Evolutionary conservation across 2,797 vertebrate species (phyloP), one percentile per base, ranked within the genome.

Genomic region (Platalea minor): DNA sequence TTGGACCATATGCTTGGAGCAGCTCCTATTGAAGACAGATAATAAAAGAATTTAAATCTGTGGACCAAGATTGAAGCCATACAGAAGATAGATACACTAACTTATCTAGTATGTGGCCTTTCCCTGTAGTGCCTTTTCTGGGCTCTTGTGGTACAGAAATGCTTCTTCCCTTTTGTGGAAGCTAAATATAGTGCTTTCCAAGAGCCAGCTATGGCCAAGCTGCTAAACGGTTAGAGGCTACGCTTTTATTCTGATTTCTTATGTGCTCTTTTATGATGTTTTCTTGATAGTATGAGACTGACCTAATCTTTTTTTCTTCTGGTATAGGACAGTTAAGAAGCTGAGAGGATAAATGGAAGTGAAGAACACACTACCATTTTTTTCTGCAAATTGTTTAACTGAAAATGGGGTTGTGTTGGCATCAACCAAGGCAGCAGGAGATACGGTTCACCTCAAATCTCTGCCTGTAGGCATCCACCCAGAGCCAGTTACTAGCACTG

Each of bases 301-400:
- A 91, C 57, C 48, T 61, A 57, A 24, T 79, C 6, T 46, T 78
- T n/a, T 54, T 76, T 83, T 77, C 59, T 80, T 78, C 60, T 53
- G 43, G 7, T 82, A 3, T 9, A 97, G 96, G 95, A 95, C 45
- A 82, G 33, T 82, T 97, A 87, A 93, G 88, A 70, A 18, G 51
- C 17, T 29, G 77, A 89, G 51, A 89, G 33, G 70, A 70, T 33
- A 46, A 91, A 76, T 26, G 74, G 69, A 75, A 73, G 26, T 73
- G 73, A 93, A 82, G 80, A 63, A 54, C 28, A 43, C 0, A 0
- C 33, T 43, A 2, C 28, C 1, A 0, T 28, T 54, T 60, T 64
- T 67, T 69, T 39, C 69, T 92, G 59, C 35, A 33, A 48, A 31
- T 35, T 33, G 17, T 48, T 68, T 39, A 81, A 73, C 26, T 37